These are phyloP conservation scores for Plebejus anna DNA, from an alignment of 2,888 invertebrate genomes.

Conservation along the genomic window DNA sequence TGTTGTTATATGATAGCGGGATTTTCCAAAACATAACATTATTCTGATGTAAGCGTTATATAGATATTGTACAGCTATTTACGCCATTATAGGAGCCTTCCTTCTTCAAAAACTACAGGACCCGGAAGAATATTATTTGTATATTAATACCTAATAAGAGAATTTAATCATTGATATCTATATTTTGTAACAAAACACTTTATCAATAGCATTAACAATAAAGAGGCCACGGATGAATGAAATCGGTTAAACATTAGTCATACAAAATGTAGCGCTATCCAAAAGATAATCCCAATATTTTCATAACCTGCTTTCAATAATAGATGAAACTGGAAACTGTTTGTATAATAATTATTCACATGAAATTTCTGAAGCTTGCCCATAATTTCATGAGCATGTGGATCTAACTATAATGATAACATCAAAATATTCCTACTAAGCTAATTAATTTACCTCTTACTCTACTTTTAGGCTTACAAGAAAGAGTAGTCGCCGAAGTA, in stretches of 20 bases:
- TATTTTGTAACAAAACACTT: not conserved
- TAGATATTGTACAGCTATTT: not conserved
- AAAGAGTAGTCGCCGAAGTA: no score
- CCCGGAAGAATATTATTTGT: not conserved
- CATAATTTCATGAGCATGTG: not conserved
- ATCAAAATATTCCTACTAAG: no score
- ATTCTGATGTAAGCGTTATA: constrained; percentile 10
- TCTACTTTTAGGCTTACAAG: no score
- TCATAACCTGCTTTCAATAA: not conserved
- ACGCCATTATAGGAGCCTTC: not conserved
- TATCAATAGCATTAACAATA: not conserved
- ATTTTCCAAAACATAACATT: constrained; percentile 30
- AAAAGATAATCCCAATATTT: not conserved
- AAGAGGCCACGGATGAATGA: not conserved
- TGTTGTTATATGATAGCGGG: constrained; percentile 16
- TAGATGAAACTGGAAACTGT: not conserved
- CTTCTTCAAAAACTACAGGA: not conserved
- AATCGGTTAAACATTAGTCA: not conserved
- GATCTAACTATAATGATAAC: no score
- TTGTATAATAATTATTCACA: not conserved
- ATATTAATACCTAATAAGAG: no score
- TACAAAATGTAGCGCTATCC: not conserved
- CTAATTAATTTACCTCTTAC: no score
- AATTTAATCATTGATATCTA: not conserved
- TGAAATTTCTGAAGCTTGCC: not conserved